Evolutionary conservation across 2,888 invertebrate genomes (phyloP), one percentile per base, ranked within the genome.

Genomic region (Gnatocerus cornutus): DNA sequence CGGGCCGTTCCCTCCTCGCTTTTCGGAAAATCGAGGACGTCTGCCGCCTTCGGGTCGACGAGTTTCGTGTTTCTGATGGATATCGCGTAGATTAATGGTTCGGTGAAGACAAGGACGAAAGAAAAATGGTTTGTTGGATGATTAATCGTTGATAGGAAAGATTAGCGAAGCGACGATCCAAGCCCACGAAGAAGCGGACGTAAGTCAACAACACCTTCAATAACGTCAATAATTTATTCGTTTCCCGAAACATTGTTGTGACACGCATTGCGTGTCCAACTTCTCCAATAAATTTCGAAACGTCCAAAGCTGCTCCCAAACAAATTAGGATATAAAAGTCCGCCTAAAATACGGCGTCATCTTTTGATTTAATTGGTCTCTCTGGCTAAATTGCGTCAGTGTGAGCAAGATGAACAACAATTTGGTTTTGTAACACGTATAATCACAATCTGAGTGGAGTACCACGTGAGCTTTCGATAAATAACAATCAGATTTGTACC

Each of bases 361-460:
- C 14, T 48, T 50, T 62, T 59, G 45, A 59, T 59, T 62, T 62
- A 62, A 62, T 62, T 62, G 63, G 52, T 63, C 63, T 63, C 63
- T 63, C 63, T 56, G 27, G 29, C 13, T 8, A 50, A 62, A 50
- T 62, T 62, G 39, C 48, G 48, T 52, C 14, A 56, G 41, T 56
- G 56, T 53, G 43, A 43, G 50, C 63, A 41, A 45, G 64, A 67
- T 50, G 66, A 67, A 67, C 66, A 67, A 67, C 66, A 67, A 67
- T 67, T 67, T 58, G 66, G 66, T 67, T 67, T 65, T 59, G 10
- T 67, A 59, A 59, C 37, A 45, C 30, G 45, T 55, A 50, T 58
- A 67, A 67, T 67, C 66, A 67, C 66, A 67, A 43, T 55, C 65
- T 65, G 56, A 45, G 64, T 64, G 50, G 13, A 13, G 46, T 27